Evolutionary conservation across 2,113 vertebrate genomes (phyloP).

Genomic region (Ariopsis seemanni): DNA sequence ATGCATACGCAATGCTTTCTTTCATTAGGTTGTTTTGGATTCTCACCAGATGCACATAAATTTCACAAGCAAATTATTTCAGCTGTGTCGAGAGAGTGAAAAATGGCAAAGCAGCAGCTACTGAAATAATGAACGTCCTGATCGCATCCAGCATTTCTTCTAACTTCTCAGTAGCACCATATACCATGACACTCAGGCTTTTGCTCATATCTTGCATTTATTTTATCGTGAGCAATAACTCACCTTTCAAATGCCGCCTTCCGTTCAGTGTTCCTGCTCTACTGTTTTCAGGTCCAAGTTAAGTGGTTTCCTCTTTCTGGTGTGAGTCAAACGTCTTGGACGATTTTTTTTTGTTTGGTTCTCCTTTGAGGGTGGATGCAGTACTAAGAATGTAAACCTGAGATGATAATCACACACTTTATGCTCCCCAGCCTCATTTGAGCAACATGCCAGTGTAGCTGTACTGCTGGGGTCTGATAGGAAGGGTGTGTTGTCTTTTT

Average conservation of each 20-base stretch:
- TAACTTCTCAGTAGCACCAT: neutral
- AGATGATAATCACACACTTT: neutral
- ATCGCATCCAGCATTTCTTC: neutral
- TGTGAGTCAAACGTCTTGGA: neutral
- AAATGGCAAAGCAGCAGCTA: neutral
- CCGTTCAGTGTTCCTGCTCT: neutral
- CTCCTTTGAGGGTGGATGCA: neutral
- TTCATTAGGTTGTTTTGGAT: neutral
- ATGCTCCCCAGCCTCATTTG: neutral
- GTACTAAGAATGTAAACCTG: neutral
- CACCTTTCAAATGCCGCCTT: neutral
- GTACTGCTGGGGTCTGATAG: neutral
- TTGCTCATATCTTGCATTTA: neutral
- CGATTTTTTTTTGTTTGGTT: neutral
- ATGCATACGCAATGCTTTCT: neutral
- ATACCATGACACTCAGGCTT: neutral
- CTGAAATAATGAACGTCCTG: neutral
- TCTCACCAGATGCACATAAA: neutral
- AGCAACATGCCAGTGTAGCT: neutral
- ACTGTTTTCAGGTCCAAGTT: too few relatives aligned
- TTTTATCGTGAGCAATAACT: neutral
- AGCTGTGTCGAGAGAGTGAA: neutral
- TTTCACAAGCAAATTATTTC: neutral
- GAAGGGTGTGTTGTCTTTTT: neutral
- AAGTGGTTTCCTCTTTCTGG: neutral